Evolutionary conservation across 1,140 invertebrate genomes (phyloP).

Genomic region (Neodiprion virginianus): DNA sequence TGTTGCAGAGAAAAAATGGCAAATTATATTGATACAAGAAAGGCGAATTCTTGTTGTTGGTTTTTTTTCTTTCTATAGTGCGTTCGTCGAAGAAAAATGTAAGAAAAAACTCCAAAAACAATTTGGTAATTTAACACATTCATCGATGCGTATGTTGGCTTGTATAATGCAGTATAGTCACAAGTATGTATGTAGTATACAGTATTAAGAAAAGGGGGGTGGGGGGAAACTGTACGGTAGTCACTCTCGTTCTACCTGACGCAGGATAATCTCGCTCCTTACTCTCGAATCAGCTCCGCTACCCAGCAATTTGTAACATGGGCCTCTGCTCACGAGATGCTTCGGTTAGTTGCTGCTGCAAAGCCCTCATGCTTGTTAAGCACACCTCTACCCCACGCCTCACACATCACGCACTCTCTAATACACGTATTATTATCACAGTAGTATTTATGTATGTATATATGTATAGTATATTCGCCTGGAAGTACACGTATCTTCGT

Average conservation of each 20-base stretch:
- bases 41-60: slow-evolving; percentile 1
- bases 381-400: neutral
- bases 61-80: slow-evolving; percentile 17
- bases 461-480: neutral
- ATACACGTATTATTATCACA: neutral
- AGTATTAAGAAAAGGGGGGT: slow-evolving; percentile 32
- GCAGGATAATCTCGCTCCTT: too few species aligned
- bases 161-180: slow-evolving; percentile 28
- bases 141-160: slow-evolving; percentile 20
- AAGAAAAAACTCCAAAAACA: neutral
- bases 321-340: too few species aligned
- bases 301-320: too few species aligned
- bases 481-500: neutral
- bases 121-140: slow-evolving; percentile 13
- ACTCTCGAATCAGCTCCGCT: too few species aligned
- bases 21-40: too few species aligned
- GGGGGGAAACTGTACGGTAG: slow-evolving; percentile 19
- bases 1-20: too few species aligned
- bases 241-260: too few species aligned
- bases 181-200: slow-evolving; percentile 38
- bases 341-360: neutral
- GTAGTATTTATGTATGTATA: neutral
- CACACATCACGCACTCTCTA: neutral
- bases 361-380: neutral
- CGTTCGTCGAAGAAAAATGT: neutral